Evolutionary conservation across 2,888 invertebrate genomes (phyloP), one percentile per base, ranked within the genome.

Genomic region (Phyllotreta striolata): DNA sequence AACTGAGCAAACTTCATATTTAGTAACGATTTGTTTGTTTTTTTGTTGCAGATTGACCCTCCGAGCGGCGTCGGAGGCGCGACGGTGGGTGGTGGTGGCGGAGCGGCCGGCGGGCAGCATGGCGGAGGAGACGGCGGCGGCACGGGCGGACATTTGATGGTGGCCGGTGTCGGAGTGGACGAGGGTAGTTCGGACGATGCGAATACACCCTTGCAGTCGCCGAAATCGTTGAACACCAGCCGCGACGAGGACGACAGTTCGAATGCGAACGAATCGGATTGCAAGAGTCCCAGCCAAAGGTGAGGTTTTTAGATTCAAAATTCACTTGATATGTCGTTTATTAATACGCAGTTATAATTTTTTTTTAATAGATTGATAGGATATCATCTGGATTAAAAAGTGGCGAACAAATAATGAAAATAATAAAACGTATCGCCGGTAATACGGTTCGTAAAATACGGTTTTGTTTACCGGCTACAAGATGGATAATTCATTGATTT

Each of bases 271-370:
- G 89, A 89, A 77, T 86, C 86, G 55, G 89, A 89, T 72, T 86
- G 86, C 83, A 89, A 89, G 76, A 89, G 89, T 77, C 88, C 89
- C 49, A 88, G 86, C 73, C 88, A 89, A 79, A 88, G 89, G 89
- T 90, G 64, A 34, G 46, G 35, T 51, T 3, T 8, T 14, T 34
- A 9, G 10, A 34, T 6, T 10, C 6, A 6, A 9, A 41, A 41
- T n/a, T 10, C 9, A 1, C 10, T 41, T 41, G 9, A 41, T 41
- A 41, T 41, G 8, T 10, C 2, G 9, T n/a, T n/a, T 41, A 3
- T 41, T 41, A n/a, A n/a, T n/a, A n/a, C n/a, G 41, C 10, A 41
- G 41, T 3, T 41, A 4, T 39, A n/a, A n/a, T n/a, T n/a, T 4
- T 24, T 1, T 24, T 24, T 3, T 24, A 24, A 3, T 24, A 24